Evolutionary conservation across 2,113 vertebrate genomes (phyloP).

Genomic region (Oryzias celebensis): DNA sequence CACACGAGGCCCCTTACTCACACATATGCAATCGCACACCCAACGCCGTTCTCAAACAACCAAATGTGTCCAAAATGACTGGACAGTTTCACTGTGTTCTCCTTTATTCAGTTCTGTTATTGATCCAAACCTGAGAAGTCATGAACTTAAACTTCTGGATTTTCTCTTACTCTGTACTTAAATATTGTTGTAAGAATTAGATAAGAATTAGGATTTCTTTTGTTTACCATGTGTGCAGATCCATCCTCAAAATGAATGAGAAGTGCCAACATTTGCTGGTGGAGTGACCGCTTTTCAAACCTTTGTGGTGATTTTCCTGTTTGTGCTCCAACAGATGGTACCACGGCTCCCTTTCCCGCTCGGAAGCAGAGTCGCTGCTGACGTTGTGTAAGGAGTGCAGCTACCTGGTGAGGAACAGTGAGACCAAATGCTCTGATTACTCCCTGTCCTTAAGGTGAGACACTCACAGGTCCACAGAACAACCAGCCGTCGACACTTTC

Average conservation of each 20-base stretch:
- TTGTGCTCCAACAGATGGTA: constrained; percentile 84
- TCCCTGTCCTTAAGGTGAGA: constrained; percentile 85
- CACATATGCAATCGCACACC: constrained; percentile 19
- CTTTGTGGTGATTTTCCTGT: not conserved
- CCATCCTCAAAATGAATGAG: not conserved
- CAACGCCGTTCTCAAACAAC: not conserved
- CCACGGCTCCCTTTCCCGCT: constrained; percentile 90
- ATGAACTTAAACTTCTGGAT: too few species aligned
- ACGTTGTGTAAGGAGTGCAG: constrained; percentile 96
- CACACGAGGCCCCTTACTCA: constrained; percentile 40
- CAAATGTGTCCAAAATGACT: constrained; percentile 6
- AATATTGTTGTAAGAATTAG: too few species aligned
- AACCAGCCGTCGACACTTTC: too few species aligned
- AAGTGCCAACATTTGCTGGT: not conserved
- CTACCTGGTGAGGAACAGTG: constrained; percentile 94
- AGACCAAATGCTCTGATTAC: constrained; percentile 90
- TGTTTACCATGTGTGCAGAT: too few species aligned
- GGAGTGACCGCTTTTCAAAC: not conserved
- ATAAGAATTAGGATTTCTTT: too few species aligned
- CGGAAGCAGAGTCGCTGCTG: constrained; percentile 90
- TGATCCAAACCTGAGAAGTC: too few species aligned
- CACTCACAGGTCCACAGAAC: too few species aligned
- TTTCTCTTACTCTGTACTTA: too few species aligned
- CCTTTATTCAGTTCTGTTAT: constrained; percentile 9
- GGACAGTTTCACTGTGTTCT: constrained; percentile 45